phyloP scores from a whole-genome alignment of 2,113 vertebrate genomes.

The Columba livia region DNA sequence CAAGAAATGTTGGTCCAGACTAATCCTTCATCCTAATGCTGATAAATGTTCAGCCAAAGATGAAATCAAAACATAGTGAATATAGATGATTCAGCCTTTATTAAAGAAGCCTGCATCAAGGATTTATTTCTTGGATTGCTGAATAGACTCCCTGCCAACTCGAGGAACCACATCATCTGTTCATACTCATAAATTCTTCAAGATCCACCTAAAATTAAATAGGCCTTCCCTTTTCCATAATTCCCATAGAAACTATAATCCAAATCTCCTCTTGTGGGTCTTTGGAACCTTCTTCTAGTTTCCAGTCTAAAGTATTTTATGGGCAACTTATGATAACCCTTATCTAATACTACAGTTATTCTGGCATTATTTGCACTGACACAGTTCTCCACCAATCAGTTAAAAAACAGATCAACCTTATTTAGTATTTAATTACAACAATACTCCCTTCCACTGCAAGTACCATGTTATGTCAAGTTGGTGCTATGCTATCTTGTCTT shows the following conservation, averaged over 20 bases:
- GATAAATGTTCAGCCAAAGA: neutral
- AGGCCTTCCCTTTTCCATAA: neutral
- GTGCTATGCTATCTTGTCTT: neutral
- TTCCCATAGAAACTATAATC: neutral
- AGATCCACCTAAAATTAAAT: neutral
- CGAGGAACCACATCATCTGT: neutral
- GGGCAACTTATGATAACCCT: neutral
- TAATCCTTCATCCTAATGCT: neutral
- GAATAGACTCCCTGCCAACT: neutral
- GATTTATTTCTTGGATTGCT: neutral
- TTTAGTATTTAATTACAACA: neutral
- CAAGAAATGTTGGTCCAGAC: neutral
- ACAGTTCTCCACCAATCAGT: neutral
- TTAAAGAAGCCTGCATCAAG: neutral
- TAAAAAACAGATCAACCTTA: neutral
- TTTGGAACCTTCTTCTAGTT: neutral
- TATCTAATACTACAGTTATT: neutral
- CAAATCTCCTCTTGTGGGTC: neutral
- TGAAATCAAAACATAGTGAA: neutral
- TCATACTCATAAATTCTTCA: constrained; percentile 14
- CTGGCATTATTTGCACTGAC: neutral
- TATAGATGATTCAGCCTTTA: neutral
- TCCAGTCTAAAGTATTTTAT: neutral
- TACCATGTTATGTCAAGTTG: neutral
- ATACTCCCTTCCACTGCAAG: neutral